phyloP scores from a whole-genome alignment of 2,797 vertebrate species.

The Centropyge bicolor region DNA sequence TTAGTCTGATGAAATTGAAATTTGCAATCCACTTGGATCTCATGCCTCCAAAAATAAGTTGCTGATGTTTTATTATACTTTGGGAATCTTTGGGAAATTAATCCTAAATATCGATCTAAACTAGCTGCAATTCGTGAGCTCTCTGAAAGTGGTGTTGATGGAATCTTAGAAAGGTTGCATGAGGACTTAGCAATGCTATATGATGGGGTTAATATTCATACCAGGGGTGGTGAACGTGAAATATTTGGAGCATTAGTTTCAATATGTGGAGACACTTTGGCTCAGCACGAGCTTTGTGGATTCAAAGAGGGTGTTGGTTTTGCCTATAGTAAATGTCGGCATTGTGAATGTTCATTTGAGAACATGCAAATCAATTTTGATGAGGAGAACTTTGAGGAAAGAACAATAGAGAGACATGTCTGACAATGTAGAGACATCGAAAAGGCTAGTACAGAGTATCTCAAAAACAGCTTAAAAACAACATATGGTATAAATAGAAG shows the following conservation, averaged over 20 bases:
- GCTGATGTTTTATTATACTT: constrained; percentile 26
- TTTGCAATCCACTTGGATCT: constrained; percentile 35
- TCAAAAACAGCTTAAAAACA: too few species aligned
- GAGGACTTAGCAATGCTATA: constrained; percentile 7
- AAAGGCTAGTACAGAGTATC: too few species aligned
- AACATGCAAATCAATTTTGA: too few species aligned
- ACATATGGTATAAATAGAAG: too few species aligned
- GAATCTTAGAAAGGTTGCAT: constrained; percentile 11
- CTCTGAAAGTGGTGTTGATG: constrained; percentile 20
- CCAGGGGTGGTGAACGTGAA: background rate
- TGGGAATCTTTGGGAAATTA: constrained; percentile 27
- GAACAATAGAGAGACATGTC: too few species aligned
- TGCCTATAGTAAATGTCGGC: constrained; percentile 11
- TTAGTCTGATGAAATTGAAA: constrained; percentile 47
- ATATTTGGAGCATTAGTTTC: constrained; percentile 23
- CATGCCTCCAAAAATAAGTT: constrained; percentile 40
- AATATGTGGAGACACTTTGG: constrained; percentile 26
- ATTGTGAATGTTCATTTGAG: constrained; percentile 18
- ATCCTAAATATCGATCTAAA: constrained; percentile 36
- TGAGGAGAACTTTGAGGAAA: too few species aligned
- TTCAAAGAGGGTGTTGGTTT: constrained; percentile 27
- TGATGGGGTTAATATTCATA: constrained; percentile 9
- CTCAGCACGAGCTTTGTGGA: constrained; percentile 11
- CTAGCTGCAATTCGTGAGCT: background rate
- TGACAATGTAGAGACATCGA: too few species aligned